phyloP scores from a whole-genome alignment of 2,888 invertebrate genomes.

The Drosophila paramelanica region DNA sequence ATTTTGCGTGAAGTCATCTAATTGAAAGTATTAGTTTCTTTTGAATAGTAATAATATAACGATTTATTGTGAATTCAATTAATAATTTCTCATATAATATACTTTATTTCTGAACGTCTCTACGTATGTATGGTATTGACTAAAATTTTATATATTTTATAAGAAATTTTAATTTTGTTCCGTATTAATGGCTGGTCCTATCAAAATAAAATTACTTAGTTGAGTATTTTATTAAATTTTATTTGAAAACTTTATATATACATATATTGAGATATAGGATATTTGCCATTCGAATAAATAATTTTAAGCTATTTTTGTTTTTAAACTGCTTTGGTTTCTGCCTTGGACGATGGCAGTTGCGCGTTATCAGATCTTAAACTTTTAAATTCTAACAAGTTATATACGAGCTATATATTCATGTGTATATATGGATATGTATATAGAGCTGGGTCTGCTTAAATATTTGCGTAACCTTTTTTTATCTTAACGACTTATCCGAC shows the following conservation, averaged over 20 bases:
- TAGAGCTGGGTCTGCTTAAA: constrained; percentile 45
- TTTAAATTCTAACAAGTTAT: constrained; percentile 57
- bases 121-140: too few relatives aligned
- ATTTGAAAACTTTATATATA: too few relatives aligned
- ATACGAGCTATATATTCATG: neutral
- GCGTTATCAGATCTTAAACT: constrained; percentile 70
- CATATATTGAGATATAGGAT: constrained; percentile 5
- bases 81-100: too few relatives aligned
- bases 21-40: too few relatives aligned
- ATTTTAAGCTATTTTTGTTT: neutral
- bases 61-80: too few relatives aligned
- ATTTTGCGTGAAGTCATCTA: neutral
- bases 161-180: too few relatives aligned
- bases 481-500: constrained; percentile 73
- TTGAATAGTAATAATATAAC: too few relatives aligned
- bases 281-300: neutral
- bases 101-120: too few relatives aligned
- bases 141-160: too few relatives aligned
- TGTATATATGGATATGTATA: neutral
- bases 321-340: constrained; percentile 29
- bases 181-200: too few relatives aligned
- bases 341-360: constrained; percentile 63
- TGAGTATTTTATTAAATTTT: too few relatives aligned
- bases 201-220: too few relatives aligned
- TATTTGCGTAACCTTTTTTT: constrained; percentile 75